Percentiles rank a stretch among this genome's conserved stretches.
Evolutionary conservation across 2,797 vertebrate species (phyloP).

Genomic region (Potorous gilbertii): DNA sequence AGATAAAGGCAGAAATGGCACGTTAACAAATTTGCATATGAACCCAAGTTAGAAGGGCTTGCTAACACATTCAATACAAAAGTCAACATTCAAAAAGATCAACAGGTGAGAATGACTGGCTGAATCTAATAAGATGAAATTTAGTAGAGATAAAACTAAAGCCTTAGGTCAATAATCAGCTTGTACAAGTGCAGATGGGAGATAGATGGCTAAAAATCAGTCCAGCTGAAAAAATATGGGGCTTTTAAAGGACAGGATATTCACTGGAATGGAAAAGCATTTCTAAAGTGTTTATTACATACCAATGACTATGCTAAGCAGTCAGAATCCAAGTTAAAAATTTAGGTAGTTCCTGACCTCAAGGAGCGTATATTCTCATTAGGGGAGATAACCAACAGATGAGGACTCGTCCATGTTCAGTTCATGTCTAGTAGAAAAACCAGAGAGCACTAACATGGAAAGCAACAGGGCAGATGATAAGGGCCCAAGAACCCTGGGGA

Average conservation of each 20-base stretch:
- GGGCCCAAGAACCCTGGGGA: not conserved
- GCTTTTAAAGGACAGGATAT: not conserved
- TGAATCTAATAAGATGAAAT: not conserved
- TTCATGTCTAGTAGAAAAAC: not conserved
- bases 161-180: not conserved
- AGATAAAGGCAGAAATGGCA: not conserved
- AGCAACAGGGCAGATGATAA: not conserved
- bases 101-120: not conserved
- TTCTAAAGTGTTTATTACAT: not conserved
- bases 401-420: not conserved
- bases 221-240: not conserved
- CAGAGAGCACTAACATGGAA: not conserved
- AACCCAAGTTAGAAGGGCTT: not conserved
- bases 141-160: not conserved
- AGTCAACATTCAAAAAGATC: not conserved
- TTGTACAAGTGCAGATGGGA: not conserved
- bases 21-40: not conserved
- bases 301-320: not conserved
- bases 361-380: not conserved
- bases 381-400: not conserved
- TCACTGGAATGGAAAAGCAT: not conserved
- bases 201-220: not conserved
- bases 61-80: not conserved
- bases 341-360: not conserved
- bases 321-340: not conserved